A percentile compares a stretch with the other conserved stretches of the same genome.
Evolutionary conservation across 2,888 invertebrate species (phyloP).

Genomic region (Rhorus exstirpatorius): DNA sequence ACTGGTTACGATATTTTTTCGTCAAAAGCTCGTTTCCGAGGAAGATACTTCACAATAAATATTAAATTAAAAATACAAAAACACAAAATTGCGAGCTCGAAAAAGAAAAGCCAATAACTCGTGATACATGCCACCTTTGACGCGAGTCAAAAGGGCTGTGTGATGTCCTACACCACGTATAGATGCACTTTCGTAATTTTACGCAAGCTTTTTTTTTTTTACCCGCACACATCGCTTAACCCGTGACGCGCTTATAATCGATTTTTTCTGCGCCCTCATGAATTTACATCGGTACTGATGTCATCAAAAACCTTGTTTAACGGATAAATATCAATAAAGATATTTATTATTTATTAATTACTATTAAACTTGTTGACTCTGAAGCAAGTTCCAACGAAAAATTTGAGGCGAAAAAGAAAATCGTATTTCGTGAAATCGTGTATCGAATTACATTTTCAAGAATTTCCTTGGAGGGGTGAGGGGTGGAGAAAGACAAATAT

Average conservation of each 20-base stretch:
- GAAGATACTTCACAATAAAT: conserved; percentile 11
- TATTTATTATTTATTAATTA: no score
- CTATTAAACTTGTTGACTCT: no score
- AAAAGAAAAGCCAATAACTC: neutral
- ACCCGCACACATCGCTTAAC: conserved; percentile 29
- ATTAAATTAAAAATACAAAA: neutral
- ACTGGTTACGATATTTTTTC: neutral
- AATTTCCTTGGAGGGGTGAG: no score
- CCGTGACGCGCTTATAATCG: conserved; percentile 20
- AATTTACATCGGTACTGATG: no score
- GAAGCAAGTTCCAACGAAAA: no score
- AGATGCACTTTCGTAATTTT: neutral
- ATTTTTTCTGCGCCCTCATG: no score
- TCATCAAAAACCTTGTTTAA: no score
- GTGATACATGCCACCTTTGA: neutral
- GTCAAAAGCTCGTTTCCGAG: neutral
- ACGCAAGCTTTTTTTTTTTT: no score
- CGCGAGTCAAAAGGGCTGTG: conserved; percentile 13
- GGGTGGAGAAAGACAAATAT: neutral
- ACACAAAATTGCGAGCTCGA: neutral
- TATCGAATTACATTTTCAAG: no score
- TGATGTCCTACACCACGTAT: neutral
- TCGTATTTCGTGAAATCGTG: no score
- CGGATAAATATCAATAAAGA: no score
- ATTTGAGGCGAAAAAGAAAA: no score